Percentiles rank a stretch among this genome's conserved stretches.
These are phyloP conservation scores for Maconellicoccus hirsutus DNA, from an alignment of 1,140 invertebrate genomes.

Conservation along the genomic window DNA sequence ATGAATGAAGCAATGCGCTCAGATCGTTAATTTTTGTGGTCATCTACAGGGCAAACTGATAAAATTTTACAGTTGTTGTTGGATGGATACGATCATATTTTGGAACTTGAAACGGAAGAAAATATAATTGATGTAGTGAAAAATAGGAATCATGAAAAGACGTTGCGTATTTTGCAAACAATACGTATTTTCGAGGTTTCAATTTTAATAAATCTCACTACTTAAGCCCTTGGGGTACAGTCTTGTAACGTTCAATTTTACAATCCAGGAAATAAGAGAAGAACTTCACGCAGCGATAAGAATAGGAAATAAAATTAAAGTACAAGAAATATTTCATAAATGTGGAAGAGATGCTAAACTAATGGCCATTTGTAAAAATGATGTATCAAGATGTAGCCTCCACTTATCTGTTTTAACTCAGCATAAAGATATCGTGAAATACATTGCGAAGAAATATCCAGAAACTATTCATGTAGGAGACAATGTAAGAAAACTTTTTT, in stretches of 20 bases:
- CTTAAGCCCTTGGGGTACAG: no score
- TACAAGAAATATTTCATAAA: constrained; percentile 41
- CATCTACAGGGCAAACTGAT: constrained; percentile 51
- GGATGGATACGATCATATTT: constrained; percentile 76
- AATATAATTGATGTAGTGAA: constrained; percentile 54
- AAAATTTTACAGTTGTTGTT: constrained; percentile 62
- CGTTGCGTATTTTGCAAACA: constrained; percentile 50
- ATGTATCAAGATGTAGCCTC: constrained; percentile 49
- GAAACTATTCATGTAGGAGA: constrained; percentile 63
- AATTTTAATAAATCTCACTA: no score
- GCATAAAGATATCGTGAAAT: constrained; percentile 60
- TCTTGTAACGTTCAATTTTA: not conserved
- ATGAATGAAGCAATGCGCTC: no score
- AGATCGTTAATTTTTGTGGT: not conserved
- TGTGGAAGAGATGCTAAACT: constrained; percentile 48
- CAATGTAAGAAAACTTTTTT: no score
- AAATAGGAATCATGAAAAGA: constrained; percentile 49
- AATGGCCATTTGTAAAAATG: constrained; percentile 62
- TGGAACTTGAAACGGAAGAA: constrained; percentile 60
- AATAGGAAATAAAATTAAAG: constrained; percentile 46
- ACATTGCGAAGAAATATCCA: constrained; percentile 56
- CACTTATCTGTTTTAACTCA: constrained; percentile 73
- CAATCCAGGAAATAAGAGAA: constrained; percentile 53
- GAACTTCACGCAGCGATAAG: constrained; percentile 61
- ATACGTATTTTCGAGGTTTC: constrained; percentile 58